Evolutionary conservation across 2,113 vertebrate genomes (phyloP).

Genomic region (Rhegmatorhina hoffmannsi): DNA sequence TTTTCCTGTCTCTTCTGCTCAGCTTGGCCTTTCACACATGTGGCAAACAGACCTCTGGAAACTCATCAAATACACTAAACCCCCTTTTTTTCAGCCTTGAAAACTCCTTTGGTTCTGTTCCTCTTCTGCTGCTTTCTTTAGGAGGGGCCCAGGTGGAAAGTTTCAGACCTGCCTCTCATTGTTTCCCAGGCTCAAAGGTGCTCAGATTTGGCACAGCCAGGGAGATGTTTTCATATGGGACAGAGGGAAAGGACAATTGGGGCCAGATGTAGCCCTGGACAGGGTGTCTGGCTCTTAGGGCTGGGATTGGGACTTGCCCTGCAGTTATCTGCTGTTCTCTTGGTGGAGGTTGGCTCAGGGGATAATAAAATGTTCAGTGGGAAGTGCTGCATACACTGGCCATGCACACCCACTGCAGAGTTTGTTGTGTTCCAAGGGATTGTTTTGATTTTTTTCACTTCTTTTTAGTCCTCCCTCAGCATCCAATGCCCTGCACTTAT

Average conservation of each 20-base stretch:
- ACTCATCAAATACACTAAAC: background rate
- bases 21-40: background rate
- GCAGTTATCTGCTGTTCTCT: background rate
- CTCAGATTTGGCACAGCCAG: background rate
- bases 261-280: background rate
- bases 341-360: background rate
- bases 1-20: background rate
- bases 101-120: background rate
- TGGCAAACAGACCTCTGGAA: constrained; percentile 1
- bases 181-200: background rate
- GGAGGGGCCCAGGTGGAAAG: background rate
- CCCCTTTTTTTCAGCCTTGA: background rate
- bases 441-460: constrained; percentile 1
- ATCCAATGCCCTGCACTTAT: constrained; percentile 36
- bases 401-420: background rate
- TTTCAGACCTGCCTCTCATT: background rate
- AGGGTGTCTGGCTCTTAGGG: background rate
- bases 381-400: background rate
- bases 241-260: background rate
- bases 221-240: background rate
- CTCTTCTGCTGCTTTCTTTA: background rate
- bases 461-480: background rate
- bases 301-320: background rate
- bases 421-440: constrained; percentile 1
- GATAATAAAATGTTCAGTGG: background rate